Evolutionary conservation across 2,797 vertebrate species (phyloP), one percentile per base, ranked within the genome.

Genomic region (Leuciscus waleckii): DNA sequence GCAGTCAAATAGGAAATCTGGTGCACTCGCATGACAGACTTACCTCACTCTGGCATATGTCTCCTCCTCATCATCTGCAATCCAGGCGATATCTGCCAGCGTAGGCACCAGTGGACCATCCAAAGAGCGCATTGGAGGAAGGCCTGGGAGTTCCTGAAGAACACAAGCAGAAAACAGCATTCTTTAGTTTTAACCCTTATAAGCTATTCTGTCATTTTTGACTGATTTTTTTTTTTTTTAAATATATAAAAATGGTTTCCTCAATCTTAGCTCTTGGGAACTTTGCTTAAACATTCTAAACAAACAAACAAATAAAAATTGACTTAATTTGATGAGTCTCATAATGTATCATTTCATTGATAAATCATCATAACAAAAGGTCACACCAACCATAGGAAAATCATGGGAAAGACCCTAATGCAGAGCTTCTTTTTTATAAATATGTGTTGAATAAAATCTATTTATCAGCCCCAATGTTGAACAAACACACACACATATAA

Each of bases 31-130:
- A 37, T 46, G 41, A n/a, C 78, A 88, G 75, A 92, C 90, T 87
- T 91, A 97, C 98, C 98, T 95, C 92, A 99, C 98, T 95, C 98
- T 97, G 88, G 98, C 97, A 32, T 98, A 99, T 0, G 98, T 99
- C 89, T 99, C 98, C 91, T 98, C 98, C 83, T 99, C 98, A 81
- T 99, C 98, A 7, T 97, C 97, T 35, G 97, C 98, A 78, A 99
- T 99, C 98, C 98, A 99, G 82, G 97, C 97, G 29, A 99, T 96
- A 90, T 99, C 98, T 81, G 98, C 98, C 93, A 99, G 87, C 4
- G 98, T 98, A 61, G 98, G 98, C 35, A 99, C 98, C 21, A 97
- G 90, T 17, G 98, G 98, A 0, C 95, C 95, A 0, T 97, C 96
- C 5, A 87, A 91, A 78, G 96, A 91, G 49, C 95, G 96, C 65